Conservation (phyloP, 2,888 invertebrate species). For the Cryptosula pallasiana region DNA sequence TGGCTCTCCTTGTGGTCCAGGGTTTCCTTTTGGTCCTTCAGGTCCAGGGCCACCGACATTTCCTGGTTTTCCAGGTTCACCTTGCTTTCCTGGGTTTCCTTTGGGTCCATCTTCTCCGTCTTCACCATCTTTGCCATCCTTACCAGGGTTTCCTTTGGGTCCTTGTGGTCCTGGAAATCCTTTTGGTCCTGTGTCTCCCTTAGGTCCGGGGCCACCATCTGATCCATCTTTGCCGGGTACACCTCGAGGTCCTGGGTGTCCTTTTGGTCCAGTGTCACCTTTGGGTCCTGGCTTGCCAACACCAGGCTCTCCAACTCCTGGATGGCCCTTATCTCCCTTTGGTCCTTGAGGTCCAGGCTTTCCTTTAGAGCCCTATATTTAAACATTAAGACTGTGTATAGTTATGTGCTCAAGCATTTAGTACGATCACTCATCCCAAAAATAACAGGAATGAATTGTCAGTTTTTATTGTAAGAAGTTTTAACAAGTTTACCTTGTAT, state of each 20-base stretch:
- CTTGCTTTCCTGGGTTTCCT: not conserved
- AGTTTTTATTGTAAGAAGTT: too few species aligned
- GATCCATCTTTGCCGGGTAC: too few species aligned
- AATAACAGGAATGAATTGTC: too few species aligned
- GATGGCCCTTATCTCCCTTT: too few species aligned
- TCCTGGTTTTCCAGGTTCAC: not conserved
- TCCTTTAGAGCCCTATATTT: too few species aligned
- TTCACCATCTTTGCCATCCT: not conserved
- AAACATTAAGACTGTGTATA: too few species aligned
- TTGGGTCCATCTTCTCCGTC: not conserved
- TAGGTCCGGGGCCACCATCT: not conserved
- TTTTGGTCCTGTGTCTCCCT: not conserved
- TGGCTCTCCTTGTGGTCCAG: not conserved
- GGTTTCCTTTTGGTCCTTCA: not conserved
- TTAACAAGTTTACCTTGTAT: conserved; percentile 1
- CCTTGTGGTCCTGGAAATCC: not conserved
- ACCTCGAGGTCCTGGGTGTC: not conserved
- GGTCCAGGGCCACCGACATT: not conserved
- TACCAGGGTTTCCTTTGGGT: not conserved
- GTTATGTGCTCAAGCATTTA: too few species aligned
- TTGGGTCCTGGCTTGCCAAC: not conserved
- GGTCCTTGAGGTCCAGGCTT: too few species aligned
- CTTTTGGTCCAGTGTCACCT: not conserved
- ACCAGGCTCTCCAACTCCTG: too few species aligned
- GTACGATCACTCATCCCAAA: too few species aligned